Evolutionary conservation across 2,797 vertebrate species (phyloP), one percentile per base, ranked within the genome.

Genomic region (Cephalopachus bancanus): DNA sequence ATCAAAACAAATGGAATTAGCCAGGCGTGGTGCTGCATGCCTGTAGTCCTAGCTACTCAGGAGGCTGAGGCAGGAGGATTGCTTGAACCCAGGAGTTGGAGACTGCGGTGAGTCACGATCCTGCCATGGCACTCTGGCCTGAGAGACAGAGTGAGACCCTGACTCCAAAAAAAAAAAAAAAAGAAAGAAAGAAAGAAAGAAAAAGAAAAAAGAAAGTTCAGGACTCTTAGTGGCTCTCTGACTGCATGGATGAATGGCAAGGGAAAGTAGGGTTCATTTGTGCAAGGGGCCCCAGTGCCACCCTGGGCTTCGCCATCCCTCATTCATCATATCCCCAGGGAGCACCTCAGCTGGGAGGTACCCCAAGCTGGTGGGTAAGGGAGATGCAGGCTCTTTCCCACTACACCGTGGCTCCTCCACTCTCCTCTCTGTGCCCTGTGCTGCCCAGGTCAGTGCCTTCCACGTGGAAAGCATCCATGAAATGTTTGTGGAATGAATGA

Each of bases 281-380:
- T n/a, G 14, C 67, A 49, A 65, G 37, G 37, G 22, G 3, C 28
- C 26, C 26, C 16, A 2, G n/a, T 0, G 8, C 49, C 33, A 19
- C 19, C 3, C 0, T 2, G 55, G 67, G 65, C 15, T 10, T 53
- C 20, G 17, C 5, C 1, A 14, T 19, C 14, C 53, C 49, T 65
- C 33, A 4, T 53, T 57, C 79, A n/a, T 2, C 8, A 8, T 11
- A 1, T 5, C 53, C 51, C n/a, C 57, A 4, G 0, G 0, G 55
- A 91, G 16, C 20, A 7, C 26, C 55, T 22, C 15, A 12, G 33
- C 24, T 22, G 14, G 79, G 28, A 55, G 51, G 37, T 37, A 30
- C 1, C 20, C n/a, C n/a, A 1, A 33, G 26, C 1, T 57, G 1
- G 30, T 8, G 15, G 62, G 10, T 10, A n/a, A 67, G 11, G n/a